Percentiles rank a stretch among this genome's conserved stretches.
These are phyloP conservation scores for Ichneumoninae sp. DNA, from an alignment of 2,888 invertebrate genomes.

Conservation along the genomic window DNA sequence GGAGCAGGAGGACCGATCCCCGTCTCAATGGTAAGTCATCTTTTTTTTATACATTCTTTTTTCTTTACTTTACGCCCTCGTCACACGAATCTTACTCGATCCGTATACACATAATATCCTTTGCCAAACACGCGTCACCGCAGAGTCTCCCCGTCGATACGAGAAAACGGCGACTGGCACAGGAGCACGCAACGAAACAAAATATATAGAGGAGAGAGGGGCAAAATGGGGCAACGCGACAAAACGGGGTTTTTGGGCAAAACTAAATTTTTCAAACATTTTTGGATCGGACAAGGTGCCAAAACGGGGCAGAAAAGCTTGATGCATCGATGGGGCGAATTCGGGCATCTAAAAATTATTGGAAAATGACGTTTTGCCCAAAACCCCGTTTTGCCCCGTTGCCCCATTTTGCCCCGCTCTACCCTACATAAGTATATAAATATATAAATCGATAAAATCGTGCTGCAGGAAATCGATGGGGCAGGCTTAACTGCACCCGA, in stretches of 20 bases:
- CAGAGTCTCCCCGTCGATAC: neutral
- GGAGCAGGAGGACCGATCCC: conserved; percentile 94
- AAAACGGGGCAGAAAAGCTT: no score
- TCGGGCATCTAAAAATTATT: no score
- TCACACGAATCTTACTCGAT: conserved; percentile 16
- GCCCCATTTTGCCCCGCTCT: no score
- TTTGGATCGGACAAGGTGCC: no score
- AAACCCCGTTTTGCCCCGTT: no score
- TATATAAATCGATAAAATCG: conserved; percentile 40
- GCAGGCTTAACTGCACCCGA: conserved; percentile 28
- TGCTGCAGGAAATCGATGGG: conserved; percentile 1
- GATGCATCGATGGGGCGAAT: no score
- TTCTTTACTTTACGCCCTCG: conserved; percentile 4
- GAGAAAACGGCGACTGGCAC: neutral
- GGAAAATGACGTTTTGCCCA: no score
- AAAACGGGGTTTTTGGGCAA: no score
- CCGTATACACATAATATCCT: neutral
- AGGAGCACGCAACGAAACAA: neutral
- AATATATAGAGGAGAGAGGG: no score
- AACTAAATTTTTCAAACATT: no score
- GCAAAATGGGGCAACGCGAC: no score
- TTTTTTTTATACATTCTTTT: conserved; percentile 20
- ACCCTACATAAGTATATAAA: neutral
- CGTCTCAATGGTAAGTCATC: conserved; percentile 93
- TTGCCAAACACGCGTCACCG: neutral